A percentile compares a stretch with the other conserved stretches of the same genome.
Evolutionary conservation across 1,140 invertebrate species (phyloP).

Genomic region (Drosophila sp.): DNA sequence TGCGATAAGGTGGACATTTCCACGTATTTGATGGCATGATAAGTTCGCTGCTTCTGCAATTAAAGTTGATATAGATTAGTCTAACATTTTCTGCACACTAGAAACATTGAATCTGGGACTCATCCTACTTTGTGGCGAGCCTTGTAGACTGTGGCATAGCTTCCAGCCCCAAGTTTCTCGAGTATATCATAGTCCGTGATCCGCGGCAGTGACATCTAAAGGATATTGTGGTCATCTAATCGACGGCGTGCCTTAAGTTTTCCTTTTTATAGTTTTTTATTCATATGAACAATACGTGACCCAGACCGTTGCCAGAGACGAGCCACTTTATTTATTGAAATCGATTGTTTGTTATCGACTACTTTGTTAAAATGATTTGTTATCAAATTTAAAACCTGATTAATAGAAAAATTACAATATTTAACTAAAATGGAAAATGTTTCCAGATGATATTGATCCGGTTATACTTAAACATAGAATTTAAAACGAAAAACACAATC

Average conservation of each 20-base stretch:
- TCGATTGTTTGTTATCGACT: too few species aligned
- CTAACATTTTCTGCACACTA: background rate
- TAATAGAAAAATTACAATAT: too few species aligned
- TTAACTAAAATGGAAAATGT: too few species aligned
- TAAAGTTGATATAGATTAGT: slow-evolving; percentile 23
- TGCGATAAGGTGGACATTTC: slow-evolving; percentile 89
- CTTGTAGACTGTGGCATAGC: slow-evolving; percentile 94
- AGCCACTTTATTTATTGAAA: background rate
- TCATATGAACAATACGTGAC: background rate
- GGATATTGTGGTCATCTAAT: slow-evolving; percentile 36
- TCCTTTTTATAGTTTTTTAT: background rate
- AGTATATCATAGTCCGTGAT: slow-evolving; percentile 88
- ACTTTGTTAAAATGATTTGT: too few species aligned
- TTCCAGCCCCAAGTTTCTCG: slow-evolving; percentile 93
- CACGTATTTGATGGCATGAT: slow-evolving; percentile 90
- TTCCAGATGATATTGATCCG: too few species aligned
- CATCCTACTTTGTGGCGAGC: slow-evolving; percentile 89
- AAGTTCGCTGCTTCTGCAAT: slow-evolving; percentile 67
- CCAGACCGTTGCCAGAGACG: background rate
- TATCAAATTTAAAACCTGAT: too few species aligned
- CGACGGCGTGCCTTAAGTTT: background rate
- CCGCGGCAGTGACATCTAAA: slow-evolving; percentile 83
- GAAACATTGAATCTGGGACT: background rate
- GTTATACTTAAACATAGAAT: too few species aligned
- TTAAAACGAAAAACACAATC: too few species aligned